Evolutionary conservation across 2,113 vertebrate genomes (phyloP), one percentile per base, ranked within the genome.

Genomic region (Ameiurus melas): DNA sequence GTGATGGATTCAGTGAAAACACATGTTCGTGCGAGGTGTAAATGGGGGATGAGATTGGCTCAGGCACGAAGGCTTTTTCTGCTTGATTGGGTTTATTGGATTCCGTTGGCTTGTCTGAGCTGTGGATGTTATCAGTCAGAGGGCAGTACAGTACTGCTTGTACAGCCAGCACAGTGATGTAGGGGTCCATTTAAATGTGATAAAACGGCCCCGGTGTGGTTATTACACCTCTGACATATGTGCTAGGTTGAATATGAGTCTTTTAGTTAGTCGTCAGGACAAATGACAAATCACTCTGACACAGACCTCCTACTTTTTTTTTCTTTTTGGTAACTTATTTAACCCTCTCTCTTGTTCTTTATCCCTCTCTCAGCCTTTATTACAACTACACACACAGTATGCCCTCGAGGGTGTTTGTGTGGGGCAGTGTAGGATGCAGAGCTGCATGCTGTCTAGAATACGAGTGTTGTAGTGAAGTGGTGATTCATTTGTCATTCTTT

Each of bases 401-500:
- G 5, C 57, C 68, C 85, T 60, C 90, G 17, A 66, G 27, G 86
- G 87, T 85, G 85, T 85, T 84, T 88, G 85, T 88, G 62, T 92
- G 36, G 39, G 39, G 73, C 43, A 53, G 78, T 85, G 87, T 90
- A 70, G 83, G 90, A 47, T 89, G 57, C 47, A 47, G 88, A 90
- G 88, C 84, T 91, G 92, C 58, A 86, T 90, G 91, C 93, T 93
- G 93, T 91, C 92, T 92, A 85, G 91, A 93, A 93, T 83, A 92
- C 91, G 92, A 90, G 66, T 30, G 82, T 87, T 86, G 87, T 78
- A 85, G 85, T 79, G 91, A 94, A 94, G 91, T 89, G 81, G 93
- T 95, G 93, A 95, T 92, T 95, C 93, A 96, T 95, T 92, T 90
- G 83, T 90, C 89, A 87, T 93, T 93, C 90, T 93, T 92, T 71